Evolutionary conservation across 2,888 invertebrate genomes (phyloP).

Genomic region (Abrostola triplasia): DNA sequence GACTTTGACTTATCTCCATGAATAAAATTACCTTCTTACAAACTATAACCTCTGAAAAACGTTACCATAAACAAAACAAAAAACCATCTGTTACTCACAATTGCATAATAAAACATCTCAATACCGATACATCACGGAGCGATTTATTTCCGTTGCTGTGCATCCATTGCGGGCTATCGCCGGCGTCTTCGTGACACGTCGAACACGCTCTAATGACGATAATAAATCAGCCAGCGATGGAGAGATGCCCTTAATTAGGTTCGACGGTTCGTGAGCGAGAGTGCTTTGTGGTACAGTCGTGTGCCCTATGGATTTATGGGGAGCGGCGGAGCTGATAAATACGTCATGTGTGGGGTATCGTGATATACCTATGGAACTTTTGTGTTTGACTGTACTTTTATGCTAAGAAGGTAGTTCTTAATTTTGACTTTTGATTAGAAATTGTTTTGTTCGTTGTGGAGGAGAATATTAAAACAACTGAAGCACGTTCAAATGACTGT

Average conservation of each 20-base stretch:
- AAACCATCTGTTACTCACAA: neutral
- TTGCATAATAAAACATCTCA: conserved; percentile 30
- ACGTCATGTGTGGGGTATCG: conserved; percentile 24
- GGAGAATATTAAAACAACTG: too few relatives aligned
- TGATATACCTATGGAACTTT: conserved; percentile 7
- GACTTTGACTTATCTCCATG: too few relatives aligned
- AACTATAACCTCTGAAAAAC: neutral
- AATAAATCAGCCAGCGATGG: conserved; percentile 69
- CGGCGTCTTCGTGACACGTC: conserved; percentile 47
- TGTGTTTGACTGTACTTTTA: conserved; percentile 8
- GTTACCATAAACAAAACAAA: neutral
- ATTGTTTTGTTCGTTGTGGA: too few relatives aligned
- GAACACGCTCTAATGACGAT: conserved; percentile 63
- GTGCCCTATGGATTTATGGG: conserved; percentile 47
- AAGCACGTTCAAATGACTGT: too few relatives aligned
- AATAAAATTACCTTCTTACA: too few relatives aligned
- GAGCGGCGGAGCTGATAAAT: conserved; percentile 22
- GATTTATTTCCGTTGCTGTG: conserved; percentile 41
- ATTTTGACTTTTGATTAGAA: neutral
- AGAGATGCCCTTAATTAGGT: conserved; percentile 74
- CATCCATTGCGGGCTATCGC: conserved; percentile 57
- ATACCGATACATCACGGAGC: conserved; percentile 26
- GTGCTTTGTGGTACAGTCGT: conserved; percentile 37
- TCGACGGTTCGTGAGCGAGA: conserved; percentile 65
- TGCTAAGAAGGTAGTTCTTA: neutral